Conservation (phyloP, 1,140 invertebrate species). For the Drosophila nikananu region DNA sequence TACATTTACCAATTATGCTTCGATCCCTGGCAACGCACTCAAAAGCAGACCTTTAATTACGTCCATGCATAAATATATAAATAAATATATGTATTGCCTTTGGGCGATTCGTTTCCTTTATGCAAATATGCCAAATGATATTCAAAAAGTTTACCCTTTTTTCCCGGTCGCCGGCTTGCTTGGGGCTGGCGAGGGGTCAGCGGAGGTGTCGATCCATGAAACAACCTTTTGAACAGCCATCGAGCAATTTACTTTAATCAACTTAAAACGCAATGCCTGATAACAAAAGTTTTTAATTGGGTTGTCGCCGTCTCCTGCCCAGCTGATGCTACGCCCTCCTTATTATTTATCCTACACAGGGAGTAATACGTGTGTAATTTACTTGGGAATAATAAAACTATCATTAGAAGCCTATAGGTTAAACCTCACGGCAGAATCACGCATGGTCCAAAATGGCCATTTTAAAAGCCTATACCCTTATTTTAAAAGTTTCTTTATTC, state of each 20-base stretch:
- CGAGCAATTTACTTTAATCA: constrained; percentile 68
- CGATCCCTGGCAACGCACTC: constrained; percentile 24
- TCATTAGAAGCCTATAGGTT: too few relatives aligned
- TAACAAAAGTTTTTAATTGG: constrained; percentile 81
- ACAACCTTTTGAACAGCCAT: constrained; percentile 45
- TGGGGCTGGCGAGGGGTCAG: constrained; percentile 8
- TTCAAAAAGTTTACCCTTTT: constrained; percentile 55
- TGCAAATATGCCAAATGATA: constrained; percentile 58
- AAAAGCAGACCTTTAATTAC: constrained; percentile 28
- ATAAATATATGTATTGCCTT: constrained; percentile 2
- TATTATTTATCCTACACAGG: constrained; percentile 11
- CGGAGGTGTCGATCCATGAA: constrained; percentile 48
- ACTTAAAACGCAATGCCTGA: constrained; percentile 63
- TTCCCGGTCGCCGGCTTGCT: background rate
- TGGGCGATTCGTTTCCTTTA: constrained; percentile 32
- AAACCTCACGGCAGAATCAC: too few relatives aligned
- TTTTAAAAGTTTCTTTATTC: background rate
- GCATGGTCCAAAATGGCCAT: too few relatives aligned
- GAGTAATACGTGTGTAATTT: background rate
- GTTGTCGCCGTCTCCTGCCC: constrained; percentile 45
- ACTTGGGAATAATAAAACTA: background rate
- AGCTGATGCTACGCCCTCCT: constrained; percentile 13
- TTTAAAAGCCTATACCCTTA: too few relatives aligned
- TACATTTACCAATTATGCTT: constrained; percentile 65
- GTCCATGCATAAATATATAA: constrained; percentile 1